Conservation (phyloP, 1,140 invertebrate species). For the Lepidotrigona ventralis region DNA sequence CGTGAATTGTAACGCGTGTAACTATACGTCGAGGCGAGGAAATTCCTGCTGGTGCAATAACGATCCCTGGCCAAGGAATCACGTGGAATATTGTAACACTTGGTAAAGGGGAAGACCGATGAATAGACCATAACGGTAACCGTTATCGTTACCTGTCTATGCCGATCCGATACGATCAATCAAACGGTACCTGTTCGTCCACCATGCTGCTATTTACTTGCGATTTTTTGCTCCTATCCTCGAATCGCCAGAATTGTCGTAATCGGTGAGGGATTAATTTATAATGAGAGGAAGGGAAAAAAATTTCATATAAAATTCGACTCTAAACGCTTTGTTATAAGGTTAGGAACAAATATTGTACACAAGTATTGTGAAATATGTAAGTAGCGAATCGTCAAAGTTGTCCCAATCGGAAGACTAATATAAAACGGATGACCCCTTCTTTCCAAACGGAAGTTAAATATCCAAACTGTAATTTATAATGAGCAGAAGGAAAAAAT, state of each 20-base stretch:
- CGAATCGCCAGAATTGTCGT: background rate
- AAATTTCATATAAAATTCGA: too few relatives aligned
- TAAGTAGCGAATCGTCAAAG: background rate
- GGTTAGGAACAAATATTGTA: too few relatives aligned
- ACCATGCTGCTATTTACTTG: background rate
- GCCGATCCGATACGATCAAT: slow-evolving; percentile 58
- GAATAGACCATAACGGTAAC: slow-evolving; percentile 68
- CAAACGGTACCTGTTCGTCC: slow-evolving; percentile 48
- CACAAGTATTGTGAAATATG: too few relatives aligned
- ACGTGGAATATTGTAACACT: slow-evolving; percentile 53
- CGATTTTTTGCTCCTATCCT: background rate
- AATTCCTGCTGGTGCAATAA: slow-evolving; percentile 57
- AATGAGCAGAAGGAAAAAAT: too few relatives aligned
- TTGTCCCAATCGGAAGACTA: background rate
- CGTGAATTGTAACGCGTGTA: slow-evolving; percentile 28
- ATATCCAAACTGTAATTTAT: too few relatives aligned
- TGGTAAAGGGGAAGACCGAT: slow-evolving; percentile 41
- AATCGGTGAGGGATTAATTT: background rate
- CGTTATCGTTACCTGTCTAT: slow-evolving; percentile 65
- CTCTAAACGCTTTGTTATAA: too few relatives aligned
- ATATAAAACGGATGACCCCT: too few relatives aligned
- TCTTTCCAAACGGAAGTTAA: too few relatives aligned
- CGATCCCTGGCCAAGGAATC: slow-evolving; percentile 21
- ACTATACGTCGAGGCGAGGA: slow-evolving; percentile 25
- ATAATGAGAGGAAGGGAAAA: too few relatives aligned